Percentiles rank a stretch among this genome's conserved stretches.
Conservation (phyloP, 2,113 vertebrate genomes). For the Thalassarche chlororhynchos region DNA sequence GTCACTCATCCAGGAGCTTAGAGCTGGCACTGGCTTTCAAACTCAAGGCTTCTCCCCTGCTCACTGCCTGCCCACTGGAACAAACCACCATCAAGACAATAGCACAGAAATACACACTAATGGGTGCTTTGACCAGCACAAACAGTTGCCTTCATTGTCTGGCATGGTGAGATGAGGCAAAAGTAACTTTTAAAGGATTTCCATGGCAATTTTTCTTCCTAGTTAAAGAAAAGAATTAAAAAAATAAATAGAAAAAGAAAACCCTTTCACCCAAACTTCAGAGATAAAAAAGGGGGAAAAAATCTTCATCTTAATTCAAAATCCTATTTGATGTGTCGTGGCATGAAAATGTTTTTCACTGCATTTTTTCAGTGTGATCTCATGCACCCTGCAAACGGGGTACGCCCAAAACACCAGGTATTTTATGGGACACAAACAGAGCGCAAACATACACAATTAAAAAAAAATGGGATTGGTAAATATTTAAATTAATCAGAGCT, state of each 20-base stretch:
- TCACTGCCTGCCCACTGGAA: not conserved
- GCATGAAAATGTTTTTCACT: conserved; percentile 95
- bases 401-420: conserved; percentile 89
- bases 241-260: not conserved
- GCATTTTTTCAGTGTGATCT: conserved; percentile 95
- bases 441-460: conserved; percentile 74
- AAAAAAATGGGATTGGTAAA: conserved; percentile 72
- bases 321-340: conserved; percentile 91
- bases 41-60: not conserved
- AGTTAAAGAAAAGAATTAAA: not conserved
- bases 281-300: conserved; percentile 70
- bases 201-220: not conserved
- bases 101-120: not conserved
- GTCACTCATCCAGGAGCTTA: not conserved
- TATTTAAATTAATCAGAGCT: conserved; percentile 68
- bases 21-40: not conserved
- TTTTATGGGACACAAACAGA: conserved; percentile 81
- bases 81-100: not conserved
- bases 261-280: conserved; percentile 41
- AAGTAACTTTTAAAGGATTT: not conserved
- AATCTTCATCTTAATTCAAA: conserved; percentile 86
- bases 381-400: conserved; percentile 80
- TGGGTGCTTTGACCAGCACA: not conserved
- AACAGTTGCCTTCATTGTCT: not conserved
- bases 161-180: not conserved